These are phyloP conservation scores for Cairina moschata DNA, from an alignment of 2,113 vertebrate species.

Conservation along the genomic window DNA sequence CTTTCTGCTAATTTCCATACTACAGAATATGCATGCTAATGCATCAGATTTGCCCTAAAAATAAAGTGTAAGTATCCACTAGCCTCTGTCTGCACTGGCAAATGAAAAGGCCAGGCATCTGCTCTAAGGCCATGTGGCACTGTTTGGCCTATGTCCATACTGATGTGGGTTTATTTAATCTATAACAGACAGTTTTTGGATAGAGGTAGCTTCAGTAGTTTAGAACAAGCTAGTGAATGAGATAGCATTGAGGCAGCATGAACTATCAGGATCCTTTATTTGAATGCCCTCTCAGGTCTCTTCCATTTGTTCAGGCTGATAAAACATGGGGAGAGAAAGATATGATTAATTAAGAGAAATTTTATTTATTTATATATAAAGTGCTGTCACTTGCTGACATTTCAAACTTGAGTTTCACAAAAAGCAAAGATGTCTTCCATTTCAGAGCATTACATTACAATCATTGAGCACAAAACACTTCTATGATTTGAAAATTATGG, in stretches of 20 bases:
- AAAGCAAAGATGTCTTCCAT: background rate
- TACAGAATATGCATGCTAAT: background rate
- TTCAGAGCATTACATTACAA: background rate
- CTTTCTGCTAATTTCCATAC: background rate
- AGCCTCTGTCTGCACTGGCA: background rate
- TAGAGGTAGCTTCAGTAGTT: background rate
- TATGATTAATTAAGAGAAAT: accelerated
- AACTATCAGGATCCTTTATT: background rate
- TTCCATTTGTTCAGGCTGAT: background rate
- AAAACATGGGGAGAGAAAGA: background rate
- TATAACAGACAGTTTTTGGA: background rate
- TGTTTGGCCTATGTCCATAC: background rate
- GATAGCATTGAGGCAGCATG: accelerated
- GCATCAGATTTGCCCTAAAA: background rate
- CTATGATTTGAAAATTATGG: background rate
- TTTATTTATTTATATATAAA: background rate
- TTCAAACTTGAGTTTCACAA: background rate
- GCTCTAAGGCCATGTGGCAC: background rate
- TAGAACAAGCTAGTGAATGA: background rate
- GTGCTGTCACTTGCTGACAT: background rate
- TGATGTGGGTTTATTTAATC: background rate
- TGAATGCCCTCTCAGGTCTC: background rate
- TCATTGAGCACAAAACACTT: background rate
- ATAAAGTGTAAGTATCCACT: background rate
- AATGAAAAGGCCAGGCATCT: background rate